phyloP scores from a whole-genome alignment of 2,888 invertebrate genomes.

The Tetanocera ferruginea region DNA sequence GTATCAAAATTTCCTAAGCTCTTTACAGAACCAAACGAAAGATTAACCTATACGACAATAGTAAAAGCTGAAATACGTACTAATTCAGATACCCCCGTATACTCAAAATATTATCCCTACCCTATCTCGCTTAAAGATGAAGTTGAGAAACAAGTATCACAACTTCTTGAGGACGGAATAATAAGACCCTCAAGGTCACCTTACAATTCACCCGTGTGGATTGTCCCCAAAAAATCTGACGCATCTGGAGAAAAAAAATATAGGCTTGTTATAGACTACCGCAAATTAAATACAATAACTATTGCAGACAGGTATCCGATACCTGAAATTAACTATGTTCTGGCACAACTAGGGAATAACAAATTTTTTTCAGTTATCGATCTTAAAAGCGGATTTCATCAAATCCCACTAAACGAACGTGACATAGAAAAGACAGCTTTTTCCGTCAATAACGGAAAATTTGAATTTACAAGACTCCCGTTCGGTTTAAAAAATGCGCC shows the following conservation, averaged over 20 bases:
- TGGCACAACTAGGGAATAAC: conserved; percentile 31
- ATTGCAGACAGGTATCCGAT: conserved; percentile 41
- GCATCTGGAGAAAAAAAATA: conserved; percentile 6
- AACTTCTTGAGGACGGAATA: neutral
- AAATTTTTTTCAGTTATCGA: conserved; percentile 36
- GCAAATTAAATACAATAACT: conserved; percentile 29
- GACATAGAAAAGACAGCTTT: conserved; percentile 40
- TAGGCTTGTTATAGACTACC: conserved; percentile 24
- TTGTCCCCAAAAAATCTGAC: conserved; percentile 28
- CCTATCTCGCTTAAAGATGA: conserved; percentile 1
- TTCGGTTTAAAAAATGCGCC: conserved; percentile 45
- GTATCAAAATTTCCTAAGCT: neutral
- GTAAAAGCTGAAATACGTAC: neutral
- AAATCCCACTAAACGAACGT: conserved; percentile 31
- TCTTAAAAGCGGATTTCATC: conserved; percentile 41
- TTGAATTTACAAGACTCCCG: conserved; percentile 34
- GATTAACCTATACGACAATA: neutral
- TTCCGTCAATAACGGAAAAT: conserved; percentile 38
- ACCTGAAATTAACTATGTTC: conserved; percentile 32
- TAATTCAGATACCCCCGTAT: neutral
- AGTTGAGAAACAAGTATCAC: neutral
- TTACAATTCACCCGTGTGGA: neutral
- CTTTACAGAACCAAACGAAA: neutral
- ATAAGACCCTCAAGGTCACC: neutral
- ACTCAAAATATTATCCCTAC: conserved; percentile 1